Base-by-base conservation (phyloP, 2,888 invertebrate genomes). In the Hydrotaea diabolus region DNA sequence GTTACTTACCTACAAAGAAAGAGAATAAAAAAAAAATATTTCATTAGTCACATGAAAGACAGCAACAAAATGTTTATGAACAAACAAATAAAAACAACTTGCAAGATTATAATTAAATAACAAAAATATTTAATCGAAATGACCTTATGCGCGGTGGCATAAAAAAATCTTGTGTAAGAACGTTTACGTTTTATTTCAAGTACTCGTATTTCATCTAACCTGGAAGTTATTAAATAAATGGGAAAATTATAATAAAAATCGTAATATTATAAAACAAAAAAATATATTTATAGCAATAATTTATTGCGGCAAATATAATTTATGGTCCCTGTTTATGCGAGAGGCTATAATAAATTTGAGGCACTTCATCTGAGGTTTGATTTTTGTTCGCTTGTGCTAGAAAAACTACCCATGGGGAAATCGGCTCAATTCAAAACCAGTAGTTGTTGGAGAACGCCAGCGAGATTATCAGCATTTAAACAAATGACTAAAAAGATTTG, bases 1-100 rank as follows among this genome's bases (percentile, higher is more conserved):
- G 77, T 78, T 73, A 83, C 85, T 85, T 83, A 85, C 85, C 85
- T 85, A 80, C 77, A 85, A 85, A 76, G 69, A 82, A 77, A 43
- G 46, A 46, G 75, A 11, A 62, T 49, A 43, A 64, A 13, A 62
- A 46, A 64, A 66, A 13, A 73, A 74, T 31, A 76, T 66, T 80
- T 82, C 77, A 85, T 82, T 76, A 82, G 82, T 82, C 76, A 82
- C 21, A 77, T 53, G 17, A 57, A n/a, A 55, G 19, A 43, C 43
- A 71, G n/a, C n/a, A 53, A n/a, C 15, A 43, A 69, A 43, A 13
- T 72, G n/a, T 15, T 49, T n/a, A n/a, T n/a, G n/a, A n/a, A n/a
- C n/a, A n/a, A n/a, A n/a, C n/a, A n/a, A n/a, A n/a, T n/a, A n/a
- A n/a, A n/a, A n/a, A n/a, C n/a, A n/a, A n/a, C n/a, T n/a, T n/a